Evolutionary conservation across 37 sponge, comb jelly and placozoan genomes (phyloP), one percentile per base, ranked within the genome.

Genomic region (Halichondria panicea): DNA sequence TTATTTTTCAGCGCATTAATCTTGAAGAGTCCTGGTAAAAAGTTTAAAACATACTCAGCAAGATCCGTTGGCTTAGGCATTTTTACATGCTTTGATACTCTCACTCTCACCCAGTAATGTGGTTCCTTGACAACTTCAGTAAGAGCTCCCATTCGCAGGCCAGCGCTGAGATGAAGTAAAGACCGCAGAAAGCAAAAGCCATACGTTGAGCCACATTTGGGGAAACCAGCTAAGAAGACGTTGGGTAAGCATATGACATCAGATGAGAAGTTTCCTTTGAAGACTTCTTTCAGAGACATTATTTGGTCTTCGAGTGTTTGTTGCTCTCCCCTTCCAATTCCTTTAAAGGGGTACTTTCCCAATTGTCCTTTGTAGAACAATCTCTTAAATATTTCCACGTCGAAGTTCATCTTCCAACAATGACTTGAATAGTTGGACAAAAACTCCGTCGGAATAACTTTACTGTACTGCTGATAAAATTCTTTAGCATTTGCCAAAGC

Each of bases 151-250:
- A n/a, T n/a, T n/a, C n/a, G n/a, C n/a, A n/a, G n/a, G n/a, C 22
- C 4, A 37, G 35, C 57, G 3, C 2, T 28, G 13, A 41, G 15
- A 0, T 54, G 3, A 28, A 56, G 1, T 35, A 75, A 28, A 5
- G 3, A 38, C 24, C 39, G 52, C 3, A 78, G 0, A 27, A 66
- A 50, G 38, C 78, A 78, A 44, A 55, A 84, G 4, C 76, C 54
- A 31, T 69, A 67, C 0, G 71, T 75, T 0, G 78, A 76, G 9
- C 84, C 84, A 70, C 84, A 77, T 63, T 84, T 84, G 9, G 84
- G 78, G 45, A 70, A 84, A 6, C 84, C 84, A 37, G 70, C 70
- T 8, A 77, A 38, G 71, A 84, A 84, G 32, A 84, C 7, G 0
- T 33, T 60, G 15, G 84, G 84, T 0, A 84, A 42, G 53, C 84